Percentiles rank a stretch among this genome's conserved stretches.
phyloP scores from a whole-genome alignment of 1,140 invertebrate genomes.

The Hycleus phaleratus region DNA sequence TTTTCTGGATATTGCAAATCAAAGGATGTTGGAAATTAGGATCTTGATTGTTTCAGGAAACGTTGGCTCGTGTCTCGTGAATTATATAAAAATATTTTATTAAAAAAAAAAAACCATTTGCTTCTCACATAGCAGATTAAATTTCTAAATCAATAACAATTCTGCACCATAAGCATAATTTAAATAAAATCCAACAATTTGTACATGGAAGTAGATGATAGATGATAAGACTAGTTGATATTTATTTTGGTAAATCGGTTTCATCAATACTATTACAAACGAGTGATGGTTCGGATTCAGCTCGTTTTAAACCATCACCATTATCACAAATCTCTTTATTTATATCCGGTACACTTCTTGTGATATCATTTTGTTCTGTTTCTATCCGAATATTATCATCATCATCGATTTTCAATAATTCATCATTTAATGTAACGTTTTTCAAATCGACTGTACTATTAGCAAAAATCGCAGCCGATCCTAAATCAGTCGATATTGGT shows the following conservation, averaged over 20 bases:
- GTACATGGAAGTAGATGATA: too few relatives aligned
- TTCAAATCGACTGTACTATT: slow-evolving; percentile 84
- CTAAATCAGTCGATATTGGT: slow-evolving; percentile 35
- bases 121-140: too few relatives aligned
- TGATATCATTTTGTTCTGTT: slow-evolving; percentile 28
- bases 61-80: too few relatives aligned
- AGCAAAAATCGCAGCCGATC: slow-evolving; percentile 71
- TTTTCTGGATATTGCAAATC: too few relatives aligned
- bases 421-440: slow-evolving; percentile 68
- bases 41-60: too few relatives aligned
- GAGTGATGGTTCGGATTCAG: slow-evolving; percentile 35
- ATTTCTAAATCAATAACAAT: too few relatives aligned
- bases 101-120: too few relatives aligned
- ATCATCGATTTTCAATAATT: slow-evolving; percentile 48
- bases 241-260: slow-evolving; percentile 9
- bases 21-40: too few relatives aligned
- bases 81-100: too few relatives aligned
- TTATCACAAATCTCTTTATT: slow-evolving; percentile 36
- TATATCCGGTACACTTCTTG: slow-evolving; percentile 38
- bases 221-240: too few relatives aligned
- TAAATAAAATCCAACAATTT: too few relatives aligned
- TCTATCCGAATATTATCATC: slow-evolving; percentile 45
- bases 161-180: too few relatives aligned
- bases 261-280: slow-evolving; percentile 4
- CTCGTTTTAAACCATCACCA: slow-evolving; percentile 37